Evolutionary conservation across 2,797 vertebrate species (phyloP), one percentile per base, ranked within the genome.

Genomic region (Tenualosa thibaudeaui): DNA sequence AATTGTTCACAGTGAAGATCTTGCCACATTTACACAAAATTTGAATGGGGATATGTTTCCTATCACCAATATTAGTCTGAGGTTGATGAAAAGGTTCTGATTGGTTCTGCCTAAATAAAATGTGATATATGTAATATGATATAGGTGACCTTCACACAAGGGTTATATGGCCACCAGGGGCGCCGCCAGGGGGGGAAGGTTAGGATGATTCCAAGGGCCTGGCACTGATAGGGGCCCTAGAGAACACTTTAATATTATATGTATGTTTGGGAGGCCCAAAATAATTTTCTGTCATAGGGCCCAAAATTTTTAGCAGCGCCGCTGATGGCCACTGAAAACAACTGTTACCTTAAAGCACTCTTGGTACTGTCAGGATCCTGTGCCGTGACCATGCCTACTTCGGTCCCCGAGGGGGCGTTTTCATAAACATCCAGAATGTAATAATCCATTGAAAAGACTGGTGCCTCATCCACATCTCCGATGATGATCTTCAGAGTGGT

Each of bases 341-440:
- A 51, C 10, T 9, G 9, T 51, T 94, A 97, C 97, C 96, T 97
- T 87, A 99, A 93, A 90, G 95, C 91, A 86, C 95, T 97, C 90
- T 94, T 96, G 86, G 96, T 93, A 84, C 94, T 95, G 88, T 99
- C 97, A 0, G 97, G 97, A 91, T 99, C 97, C 90, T 96, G 93
- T 1, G 97, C 97, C 0, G 94, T 95, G 50, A 98, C 96, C 12
- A 95, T 92, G 85, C 97, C 97, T 60, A 99, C 95, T 68, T 93
- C 86, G 3, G 97, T 97, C 37, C 96, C 96, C 0, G 92, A 90
- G 37, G 95, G 95, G 0, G 95, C 93, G 78, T 98, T 98, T 91
- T 99, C 97, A 83, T 96, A 96, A 51, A 97, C 96, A 26, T 98
- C 97, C 97, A 98, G 96, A 87, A 96, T 85, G 85, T 98, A 98